phyloP scores from a whole-genome alignment of 2,888 invertebrate genomes.

The Brenthis hecate region DNA sequence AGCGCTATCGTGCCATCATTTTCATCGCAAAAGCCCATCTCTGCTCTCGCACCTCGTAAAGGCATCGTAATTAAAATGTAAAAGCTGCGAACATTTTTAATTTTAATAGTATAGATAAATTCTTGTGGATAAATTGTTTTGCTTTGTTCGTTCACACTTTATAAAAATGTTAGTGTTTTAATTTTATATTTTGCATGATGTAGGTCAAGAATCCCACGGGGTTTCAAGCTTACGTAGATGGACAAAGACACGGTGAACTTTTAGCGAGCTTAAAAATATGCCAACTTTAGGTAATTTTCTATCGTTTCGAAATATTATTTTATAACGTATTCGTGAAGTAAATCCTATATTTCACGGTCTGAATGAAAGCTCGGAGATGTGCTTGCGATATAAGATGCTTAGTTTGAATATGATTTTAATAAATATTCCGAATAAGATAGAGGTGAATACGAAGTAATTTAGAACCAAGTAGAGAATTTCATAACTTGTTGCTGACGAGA shows the following conservation, averaged over 20 bases:
- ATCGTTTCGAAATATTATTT: neutral
- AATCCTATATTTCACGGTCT: slow-evolving; percentile 19
- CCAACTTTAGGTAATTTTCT: neutral
- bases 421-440: slow-evolving; percentile 19
- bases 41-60: slow-evolving; percentile 3
- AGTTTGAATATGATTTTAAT: slow-evolving; percentile 27
- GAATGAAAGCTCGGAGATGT: slow-evolving; percentile 4
- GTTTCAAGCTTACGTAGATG: too few relatives aligned
- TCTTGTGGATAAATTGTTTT: too few relatives aligned
- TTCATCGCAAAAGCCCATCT: neutral
- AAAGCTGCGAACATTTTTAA: slow-evolving; percentile 1
- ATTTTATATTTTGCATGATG: too few relatives aligned
- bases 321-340: slow-evolving; percentile 1
- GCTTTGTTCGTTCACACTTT: too few relatives aligned
- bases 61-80: slow-evolving; percentile 4
- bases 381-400: slow-evolving; percentile 5
- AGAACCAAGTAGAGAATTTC: too few relatives aligned
- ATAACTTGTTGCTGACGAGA: too few relatives aligned
- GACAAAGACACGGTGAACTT: too few relatives aligned
- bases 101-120: too few relatives aligned
- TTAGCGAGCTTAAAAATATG: too few relatives aligned
- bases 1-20: too few relatives aligned
- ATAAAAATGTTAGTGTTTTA: too few relatives aligned
- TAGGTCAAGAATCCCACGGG: too few relatives aligned
- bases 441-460: neutral